phyloP scores from a whole-genome alignment of 2,797 vertebrate genomes.

The Phalanger gymnotis region DNA sequence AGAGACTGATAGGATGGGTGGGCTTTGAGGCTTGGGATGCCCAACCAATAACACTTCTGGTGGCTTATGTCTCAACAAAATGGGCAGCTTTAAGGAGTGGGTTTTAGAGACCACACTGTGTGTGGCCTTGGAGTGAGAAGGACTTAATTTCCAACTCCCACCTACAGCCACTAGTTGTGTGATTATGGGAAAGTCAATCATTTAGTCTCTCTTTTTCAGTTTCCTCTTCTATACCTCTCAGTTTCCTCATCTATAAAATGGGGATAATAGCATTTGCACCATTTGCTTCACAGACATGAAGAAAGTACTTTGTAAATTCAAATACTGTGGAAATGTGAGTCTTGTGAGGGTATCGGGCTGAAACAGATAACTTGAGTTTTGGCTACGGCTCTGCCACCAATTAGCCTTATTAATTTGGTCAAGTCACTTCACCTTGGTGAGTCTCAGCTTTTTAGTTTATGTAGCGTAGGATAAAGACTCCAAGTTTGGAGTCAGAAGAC shows the following conservation, averaged over 20 bases:
- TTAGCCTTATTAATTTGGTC: background rate
- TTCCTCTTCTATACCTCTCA: background rate
- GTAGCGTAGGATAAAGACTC: background rate
- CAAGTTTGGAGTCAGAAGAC: background rate
- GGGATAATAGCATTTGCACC: background rate
- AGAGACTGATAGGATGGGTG: background rate
- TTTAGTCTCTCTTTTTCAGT: background rate
- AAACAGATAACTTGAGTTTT: background rate
- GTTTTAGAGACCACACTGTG: background rate
- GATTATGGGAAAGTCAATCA: background rate
- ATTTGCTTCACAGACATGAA: background rate
- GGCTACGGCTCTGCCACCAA: background rate
- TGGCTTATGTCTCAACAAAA: background rate
- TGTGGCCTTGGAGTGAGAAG: background rate
- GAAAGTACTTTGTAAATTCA: background rate
- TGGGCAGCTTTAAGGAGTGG: background rate
- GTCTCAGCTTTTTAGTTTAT: background rate
- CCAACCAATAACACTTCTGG: background rate
- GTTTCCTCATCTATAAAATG: background rate
- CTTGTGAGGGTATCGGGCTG: background rate
- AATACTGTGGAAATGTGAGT: background rate
- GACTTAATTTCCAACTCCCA: background rate
- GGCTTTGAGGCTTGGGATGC: background rate
- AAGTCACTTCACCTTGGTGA: background rate
- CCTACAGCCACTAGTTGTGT: background rate